These are phyloP conservation scores for Gopherus evgoodei DNA, from an alignment of 2,113 vertebrate genomes.

Conservation along the genomic window DNA sequence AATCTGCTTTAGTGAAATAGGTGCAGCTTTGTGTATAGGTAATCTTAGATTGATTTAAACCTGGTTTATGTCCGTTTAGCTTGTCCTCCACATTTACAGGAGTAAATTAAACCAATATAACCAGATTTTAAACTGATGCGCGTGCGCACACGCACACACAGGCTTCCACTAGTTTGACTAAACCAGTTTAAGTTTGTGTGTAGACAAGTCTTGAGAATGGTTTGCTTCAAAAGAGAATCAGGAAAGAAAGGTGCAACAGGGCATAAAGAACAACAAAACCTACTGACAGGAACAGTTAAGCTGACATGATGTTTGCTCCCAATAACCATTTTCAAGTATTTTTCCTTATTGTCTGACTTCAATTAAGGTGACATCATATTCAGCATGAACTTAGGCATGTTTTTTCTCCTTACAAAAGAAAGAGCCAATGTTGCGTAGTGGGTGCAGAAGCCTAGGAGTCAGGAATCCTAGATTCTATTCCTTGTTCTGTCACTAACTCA, in stretches of 20 bases:
- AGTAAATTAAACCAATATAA: not conserved
- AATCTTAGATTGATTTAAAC: not conserved
- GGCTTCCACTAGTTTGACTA: not conserved
- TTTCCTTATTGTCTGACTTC: not conserved
- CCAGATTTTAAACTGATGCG: not conserved
- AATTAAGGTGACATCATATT: not conserved
- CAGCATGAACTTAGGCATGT: not conserved
- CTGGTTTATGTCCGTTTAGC: not conserved
- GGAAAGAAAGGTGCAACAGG: not conserved
- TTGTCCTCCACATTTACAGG: not conserved
- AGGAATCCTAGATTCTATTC: not conserved
- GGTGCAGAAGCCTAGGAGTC: not conserved
- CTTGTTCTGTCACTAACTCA: not conserved
- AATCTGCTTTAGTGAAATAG: not conserved
- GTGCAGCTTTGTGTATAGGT: accelerated
- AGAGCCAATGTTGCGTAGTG: not conserved
- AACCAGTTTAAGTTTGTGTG: not conserved
- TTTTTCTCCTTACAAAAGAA: not conserved
- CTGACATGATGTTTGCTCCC: not conserved
- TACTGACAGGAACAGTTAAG: not conserved
- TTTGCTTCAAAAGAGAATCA: not conserved
- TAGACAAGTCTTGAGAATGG: not conserved
- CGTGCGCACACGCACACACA: accelerated
- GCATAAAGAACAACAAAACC: not conserved
- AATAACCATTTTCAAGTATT: not conserved